A percentile compares a stretch with the other conserved stretches of the same genome.
Conservation (phyloP, 2,113 vertebrate genomes). For the Ictalurus punctatus region DNA sequence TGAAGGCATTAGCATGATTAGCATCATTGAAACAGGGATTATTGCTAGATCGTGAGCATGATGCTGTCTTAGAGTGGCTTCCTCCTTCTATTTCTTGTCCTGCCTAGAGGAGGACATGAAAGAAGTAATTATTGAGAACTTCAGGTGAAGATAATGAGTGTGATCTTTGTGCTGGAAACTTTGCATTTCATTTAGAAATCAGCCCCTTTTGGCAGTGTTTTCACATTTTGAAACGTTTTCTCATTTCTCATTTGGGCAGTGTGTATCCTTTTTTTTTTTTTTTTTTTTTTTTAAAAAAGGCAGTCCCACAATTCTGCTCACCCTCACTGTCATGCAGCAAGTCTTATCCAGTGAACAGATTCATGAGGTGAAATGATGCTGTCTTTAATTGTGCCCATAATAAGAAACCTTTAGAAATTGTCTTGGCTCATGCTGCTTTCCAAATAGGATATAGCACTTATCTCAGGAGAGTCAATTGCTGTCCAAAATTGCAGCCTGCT, state of each 20-base stretch:
- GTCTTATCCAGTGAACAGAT: neutral
- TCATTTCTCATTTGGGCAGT: neutral
- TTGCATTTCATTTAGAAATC: neutral
- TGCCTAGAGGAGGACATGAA: slow-evolving; percentile 47
- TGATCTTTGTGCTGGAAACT: neutral
- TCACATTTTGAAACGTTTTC: neutral
- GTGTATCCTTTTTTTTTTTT: neutral
- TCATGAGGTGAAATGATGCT: neutral
- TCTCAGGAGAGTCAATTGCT: neutral
- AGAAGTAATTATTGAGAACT: slow-evolving; percentile 62
- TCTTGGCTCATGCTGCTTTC: neutral
- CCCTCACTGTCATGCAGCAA: neutral
- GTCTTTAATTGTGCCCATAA: neutral
- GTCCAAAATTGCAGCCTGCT: neutral
- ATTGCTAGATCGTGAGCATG: slow-evolving; percentile 53
- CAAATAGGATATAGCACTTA: neutral
- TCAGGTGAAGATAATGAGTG: slow-evolving; percentile 44
- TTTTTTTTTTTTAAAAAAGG: too few relatives aligned
- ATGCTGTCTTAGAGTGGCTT: slow-evolving; percentile 29
- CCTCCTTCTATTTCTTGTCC: slow-evolving; percentile 63
- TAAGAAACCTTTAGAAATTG: neutral
- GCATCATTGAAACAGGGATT: slow-evolving; percentile 59
- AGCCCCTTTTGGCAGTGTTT: neutral
- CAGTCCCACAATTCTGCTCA: neutral
- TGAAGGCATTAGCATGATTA: slow-evolving; percentile 54